These are phyloP conservation scores for Chloroclystis v-ata DNA, from an alignment of 2,888 invertebrate genomes.

Conservation along the genomic window DNA sequence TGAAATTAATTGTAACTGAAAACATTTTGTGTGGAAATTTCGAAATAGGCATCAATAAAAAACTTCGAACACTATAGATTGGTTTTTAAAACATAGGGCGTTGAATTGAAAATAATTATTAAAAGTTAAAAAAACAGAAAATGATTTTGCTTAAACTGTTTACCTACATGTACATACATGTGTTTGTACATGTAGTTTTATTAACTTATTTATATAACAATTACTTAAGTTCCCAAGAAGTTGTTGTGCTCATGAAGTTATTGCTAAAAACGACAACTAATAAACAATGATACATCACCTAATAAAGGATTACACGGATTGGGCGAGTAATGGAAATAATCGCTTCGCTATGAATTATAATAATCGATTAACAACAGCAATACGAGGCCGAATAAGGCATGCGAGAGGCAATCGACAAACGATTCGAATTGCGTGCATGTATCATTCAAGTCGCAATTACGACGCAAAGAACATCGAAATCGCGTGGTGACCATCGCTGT, in stretches of 20 bases:
- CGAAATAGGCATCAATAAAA: background rate
- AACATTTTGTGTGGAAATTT: background rate
- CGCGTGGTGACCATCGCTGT: conserved; percentile 57
- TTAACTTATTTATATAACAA: no score
- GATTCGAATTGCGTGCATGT: conserved; percentile 63
- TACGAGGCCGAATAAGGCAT: conserved; percentile 49
- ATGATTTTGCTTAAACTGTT: no score
- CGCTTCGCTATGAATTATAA: conserved; percentile 30
- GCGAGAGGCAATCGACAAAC: conserved; percentile 43
- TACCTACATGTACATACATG: no score
- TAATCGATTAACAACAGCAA: conserved; percentile 48
- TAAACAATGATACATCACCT: conserved; percentile 18
- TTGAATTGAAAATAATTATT: no score
- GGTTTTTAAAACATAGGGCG: no score
- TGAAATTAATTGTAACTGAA: conserved; percentile 10
- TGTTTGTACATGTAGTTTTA: no score
- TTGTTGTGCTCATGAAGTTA: background rate
- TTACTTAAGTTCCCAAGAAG: no score
- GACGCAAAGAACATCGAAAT: conserved; percentile 64
- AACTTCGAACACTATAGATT: no score
- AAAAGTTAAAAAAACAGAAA: no score
- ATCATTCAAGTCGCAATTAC: conserved; percentile 70
- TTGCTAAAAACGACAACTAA: background rate
- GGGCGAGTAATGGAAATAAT: conserved; percentile 24
- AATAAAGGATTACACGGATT: conserved; percentile 20